Evolutionary conservation across 2,888 invertebrate species (phyloP).

Genomic region (Notodonta dromedarius): DNA sequence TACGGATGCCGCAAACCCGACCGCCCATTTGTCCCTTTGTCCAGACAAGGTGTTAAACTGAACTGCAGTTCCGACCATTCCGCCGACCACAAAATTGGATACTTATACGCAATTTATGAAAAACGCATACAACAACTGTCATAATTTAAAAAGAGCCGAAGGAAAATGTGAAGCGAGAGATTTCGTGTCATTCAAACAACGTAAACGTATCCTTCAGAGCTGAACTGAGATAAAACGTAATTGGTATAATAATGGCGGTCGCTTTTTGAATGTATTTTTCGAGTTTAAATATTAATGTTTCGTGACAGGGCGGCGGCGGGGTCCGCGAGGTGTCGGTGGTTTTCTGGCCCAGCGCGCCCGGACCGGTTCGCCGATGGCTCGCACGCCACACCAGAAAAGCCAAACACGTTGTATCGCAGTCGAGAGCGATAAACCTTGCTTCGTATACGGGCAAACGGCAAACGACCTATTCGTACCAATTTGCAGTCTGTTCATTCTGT

Average conservation of each 20-base stretch:
- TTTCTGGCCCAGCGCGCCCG: conserved; percentile 79
- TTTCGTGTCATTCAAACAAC: conserved; percentile 50
- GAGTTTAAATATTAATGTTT: conserved; percentile 80
- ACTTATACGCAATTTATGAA: conserved; percentile 43
- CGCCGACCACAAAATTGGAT: conserved; percentile 54
- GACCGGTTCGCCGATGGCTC: conserved; percentile 76
- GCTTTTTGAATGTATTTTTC: conserved; percentile 67
- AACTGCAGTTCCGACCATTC: conserved; percentile 52
- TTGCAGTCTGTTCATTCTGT: conserved; percentile 59
- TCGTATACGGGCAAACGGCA: conserved; percentile 69
- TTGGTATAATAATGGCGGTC: conserved; percentile 69
- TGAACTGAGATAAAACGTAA: conserved; percentile 58
- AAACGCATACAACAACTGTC: conserved; percentile 45
- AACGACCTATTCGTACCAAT: conserved; percentile 76
- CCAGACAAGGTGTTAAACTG: conserved; percentile 71
- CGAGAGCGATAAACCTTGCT: conserved; percentile 76
- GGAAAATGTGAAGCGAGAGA: conserved; percentile 39
- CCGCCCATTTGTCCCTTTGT: conserved; percentile 71
- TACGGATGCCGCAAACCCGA: conserved; percentile 59
- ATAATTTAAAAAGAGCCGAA: conserved; percentile 46
- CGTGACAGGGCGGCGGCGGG: conserved; percentile 75
- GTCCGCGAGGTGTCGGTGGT: conserved; percentile 78
- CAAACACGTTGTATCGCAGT: conserved; percentile 69
- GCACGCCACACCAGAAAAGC: conserved; percentile 72
- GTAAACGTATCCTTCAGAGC: conserved; percentile 48